Percentiles rank a stretch among this genome's conserved stretches.
These are phyloP conservation scores for Balaeniceps rex DNA, from an alignment of 2,113 vertebrate genomes.

Conservation along the genomic window DNA sequence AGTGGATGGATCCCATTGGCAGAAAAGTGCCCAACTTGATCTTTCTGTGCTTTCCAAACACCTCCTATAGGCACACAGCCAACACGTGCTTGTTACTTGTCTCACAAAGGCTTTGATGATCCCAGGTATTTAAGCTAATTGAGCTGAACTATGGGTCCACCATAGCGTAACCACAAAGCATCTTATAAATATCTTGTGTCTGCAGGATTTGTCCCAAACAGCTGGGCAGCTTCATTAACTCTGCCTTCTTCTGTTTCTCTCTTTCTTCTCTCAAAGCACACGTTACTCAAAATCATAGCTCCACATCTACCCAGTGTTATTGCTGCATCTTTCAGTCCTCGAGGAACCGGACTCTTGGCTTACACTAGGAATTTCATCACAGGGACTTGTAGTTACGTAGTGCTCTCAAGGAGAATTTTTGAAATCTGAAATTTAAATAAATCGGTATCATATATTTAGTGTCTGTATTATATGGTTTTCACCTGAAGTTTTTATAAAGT, in stretches of 20 bases:
- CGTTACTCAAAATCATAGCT: not conserved
- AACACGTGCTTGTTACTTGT: not conserved
- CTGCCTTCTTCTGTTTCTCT: not conserved
- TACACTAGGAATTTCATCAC: not conserved
- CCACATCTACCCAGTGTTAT: not conserved
- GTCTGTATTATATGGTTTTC: not conserved
- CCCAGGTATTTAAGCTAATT: not conserved
- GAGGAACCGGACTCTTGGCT: not conserved
- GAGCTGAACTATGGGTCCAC: not conserved
- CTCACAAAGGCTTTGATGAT: not conserved
- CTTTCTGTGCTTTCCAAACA: not conserved
- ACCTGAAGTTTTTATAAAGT: not conserved
- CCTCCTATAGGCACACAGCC: not conserved
- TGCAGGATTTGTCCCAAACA: not conserved
- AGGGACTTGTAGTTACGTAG: not conserved
- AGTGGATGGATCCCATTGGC: not conserved
- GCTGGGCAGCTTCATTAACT: not conserved
- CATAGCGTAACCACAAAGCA: not conserved
- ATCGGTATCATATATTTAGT: not conserved
- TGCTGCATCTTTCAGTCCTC: not conserved
- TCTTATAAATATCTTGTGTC: not conserved
- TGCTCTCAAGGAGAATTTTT: not conserved
- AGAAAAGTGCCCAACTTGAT: not conserved
- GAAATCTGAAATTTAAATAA: not conserved
- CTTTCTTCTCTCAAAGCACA: not conserved